Base-by-base conservation (phyloP, 2,888 invertebrate genomes). In the Amitus sp. region DNA sequence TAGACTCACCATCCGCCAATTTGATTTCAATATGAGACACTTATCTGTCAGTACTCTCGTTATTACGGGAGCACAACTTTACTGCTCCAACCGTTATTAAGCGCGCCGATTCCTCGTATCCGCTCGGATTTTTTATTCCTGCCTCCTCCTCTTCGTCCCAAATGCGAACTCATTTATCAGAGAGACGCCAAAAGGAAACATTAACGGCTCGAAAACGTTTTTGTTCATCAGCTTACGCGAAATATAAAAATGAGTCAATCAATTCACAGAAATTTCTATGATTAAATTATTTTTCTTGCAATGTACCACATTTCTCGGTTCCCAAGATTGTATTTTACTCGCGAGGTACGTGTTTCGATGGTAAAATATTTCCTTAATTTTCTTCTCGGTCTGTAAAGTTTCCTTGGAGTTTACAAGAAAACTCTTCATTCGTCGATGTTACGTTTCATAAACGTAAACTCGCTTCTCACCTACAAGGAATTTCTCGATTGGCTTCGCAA, bases 281-380 rank as follows among this genome's bases (percentile, higher is more conserved):
- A n/a, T n/a, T n/a, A n/a, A n/a, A 43, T 37, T 18, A 23, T 18
- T 34, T 18, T 15, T 17, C 20, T 20, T n/a, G 7, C 9, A 3
- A 30, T 12, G 9, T 15, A 23, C 39, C 39, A 39, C n/a, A n/a
- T n/a, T n/a, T n/a, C n/a, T n/a, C n/a, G 27, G 19, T 28, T 17
- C 6, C 23, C n/a, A 9, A 23, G 20, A 3, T 33, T 6, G 7
- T 17, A 74, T 78, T 77, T 78, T 77, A 78, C 77, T 77, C 75
- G 73, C 71, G 69, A 67, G 72, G 63, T 71, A 77, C 75, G 78
- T 77, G 78, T 76, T 78, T 74, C 75, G 70, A 74, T 75, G 76
- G 74, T 76, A 72, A 77, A 78, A 77, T 78, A 77, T 77, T 77
- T 76, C 76, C 76, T 71, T 76, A 73, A 77, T 77, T 76, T n/a